Evolutionary conservation across 37 sponge, comb jelly and placozoan species (phyloP).

Genomic region (Sycon ciliatum): DNA sequence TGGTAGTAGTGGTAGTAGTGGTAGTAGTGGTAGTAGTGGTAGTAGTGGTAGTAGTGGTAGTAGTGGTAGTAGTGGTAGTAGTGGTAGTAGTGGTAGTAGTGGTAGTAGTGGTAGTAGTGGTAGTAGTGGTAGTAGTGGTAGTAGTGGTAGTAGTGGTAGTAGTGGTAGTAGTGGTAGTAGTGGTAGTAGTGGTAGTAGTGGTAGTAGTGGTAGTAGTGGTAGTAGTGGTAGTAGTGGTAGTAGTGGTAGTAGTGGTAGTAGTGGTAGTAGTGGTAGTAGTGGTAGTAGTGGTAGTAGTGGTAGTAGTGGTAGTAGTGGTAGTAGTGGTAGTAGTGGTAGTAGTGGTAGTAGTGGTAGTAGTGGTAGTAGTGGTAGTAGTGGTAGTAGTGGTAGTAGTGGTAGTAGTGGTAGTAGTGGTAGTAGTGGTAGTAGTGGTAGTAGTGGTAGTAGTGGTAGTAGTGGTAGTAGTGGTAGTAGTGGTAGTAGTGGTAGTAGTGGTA

Average conservation of each 20-base stretch:
- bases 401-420: conserved; percentile 9
- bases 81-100: conserved; percentile 9
- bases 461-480: conserved; percentile 9
- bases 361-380: conserved; percentile 9
- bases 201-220: conserved; percentile 9
- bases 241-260: conserved; percentile 8
- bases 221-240: conserved; percentile 9
- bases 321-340: conserved; percentile 9
- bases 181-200: conserved; percentile 9
- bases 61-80: conserved; percentile 8
- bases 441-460: conserved; percentile 9
- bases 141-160: conserved; percentile 9
- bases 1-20: conserved; percentile 9
- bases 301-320: conserved; percentile 8
- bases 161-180: conserved; percentile 9
- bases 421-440: conserved; percentile 8
- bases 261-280: conserved; percentile 9
- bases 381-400: conserved; percentile 9
- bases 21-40: conserved; percentile 9
- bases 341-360: conserved; percentile 9
- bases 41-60: conserved; percentile 9
- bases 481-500: conserved; percentile 8
- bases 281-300: conserved; percentile 9
- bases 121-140: conserved; percentile 8
- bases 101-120: conserved; percentile 9